Evolutionary conservation across 2,888 invertebrate genomes (phyloP), one percentile per base, ranked within the genome.

Genomic region (Amorpha juglandis): DNA sequence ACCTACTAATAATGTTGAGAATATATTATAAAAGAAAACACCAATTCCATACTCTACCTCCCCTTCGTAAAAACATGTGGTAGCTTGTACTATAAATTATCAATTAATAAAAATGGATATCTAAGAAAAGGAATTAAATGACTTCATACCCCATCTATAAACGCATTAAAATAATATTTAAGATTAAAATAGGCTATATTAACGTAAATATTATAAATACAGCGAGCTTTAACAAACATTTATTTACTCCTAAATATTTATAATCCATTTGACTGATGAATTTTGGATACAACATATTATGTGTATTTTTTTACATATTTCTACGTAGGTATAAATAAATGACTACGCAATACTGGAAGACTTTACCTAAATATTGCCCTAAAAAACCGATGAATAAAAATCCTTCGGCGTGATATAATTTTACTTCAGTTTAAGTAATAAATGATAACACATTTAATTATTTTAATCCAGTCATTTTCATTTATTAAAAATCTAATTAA

Each of bases 181-280:
- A 50, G 19, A 50, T 9, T 50, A 50, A 50, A 50, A 7, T 7
- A 6, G 7, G 1, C 7, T 48, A 48, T 48, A 48, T 4, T 48
- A 48, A 16, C 27, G 6, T 6, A 48, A 6, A 1, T 50, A 50
- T 50, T 58, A 38, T 58, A 12, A 19, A 58, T 73, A 74, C 74
- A 73, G 73, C 70, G 73, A 72, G n/a, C 58, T 45, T 70, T 53
- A 68, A 72, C 68, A 70, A 75, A 47, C 19, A 67, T 12, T 63
- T 62, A 68, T 63, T 68, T 62, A 67, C 33, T 33, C 62, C 68
- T 63, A 53, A 70, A 68, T 69, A 65, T 71, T 69, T 73, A 74
- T 12, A 58, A 80, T 80, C 82, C 84, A 84, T 84, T 85, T 81
- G 86, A 82, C 84, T 84, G 73, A 79, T 77, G 71, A 73, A 66